These are phyloP conservation scores for Alitta virens DNA, from an alignment of 2,888 invertebrate genomes.

Conservation along the genomic window DNA sequence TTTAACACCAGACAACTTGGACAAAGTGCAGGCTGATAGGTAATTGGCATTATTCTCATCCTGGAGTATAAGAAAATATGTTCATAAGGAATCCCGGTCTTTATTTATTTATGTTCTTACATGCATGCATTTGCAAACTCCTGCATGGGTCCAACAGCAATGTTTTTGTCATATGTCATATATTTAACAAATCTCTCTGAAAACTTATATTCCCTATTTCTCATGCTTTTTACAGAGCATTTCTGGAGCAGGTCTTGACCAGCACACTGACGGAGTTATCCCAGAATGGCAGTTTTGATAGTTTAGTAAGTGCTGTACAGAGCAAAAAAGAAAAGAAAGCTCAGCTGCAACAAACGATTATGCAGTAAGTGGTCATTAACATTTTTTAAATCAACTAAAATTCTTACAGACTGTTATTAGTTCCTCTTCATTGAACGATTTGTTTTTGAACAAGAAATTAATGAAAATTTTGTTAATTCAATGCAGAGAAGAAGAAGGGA, in stretches of 20 bases:
- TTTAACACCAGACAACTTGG: slow-evolving; percentile 48
- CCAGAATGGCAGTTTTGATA: slow-evolving; percentile 44
- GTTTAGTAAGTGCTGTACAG: slow-evolving; percentile 44
- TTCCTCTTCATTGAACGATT: background rate
- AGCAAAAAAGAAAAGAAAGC: slow-evolving; percentile 48
- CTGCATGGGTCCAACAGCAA: too few species aligned
- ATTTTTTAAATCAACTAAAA: too few species aligned
- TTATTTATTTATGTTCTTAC: too few species aligned
- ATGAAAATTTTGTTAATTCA: background rate
- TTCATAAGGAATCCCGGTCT: too few species aligned
- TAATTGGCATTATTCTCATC: too few species aligned
- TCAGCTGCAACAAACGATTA: slow-evolving; percentile 49
- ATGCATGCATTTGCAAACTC: too few species aligned
- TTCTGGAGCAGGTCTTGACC: slow-evolving; percentile 48
- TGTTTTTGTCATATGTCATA: too few species aligned
- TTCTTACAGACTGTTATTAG: too few species aligned
- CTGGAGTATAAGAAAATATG: too few species aligned
- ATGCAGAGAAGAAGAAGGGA: slow-evolving; percentile 51
- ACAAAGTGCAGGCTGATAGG: slow-evolving; percentile 55
- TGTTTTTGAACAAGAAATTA: background rate
- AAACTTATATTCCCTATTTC: too few species aligned
- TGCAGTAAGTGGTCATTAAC: slow-evolving; percentile 50
- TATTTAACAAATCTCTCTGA: too few species aligned
- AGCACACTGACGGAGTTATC: slow-evolving; percentile 48
- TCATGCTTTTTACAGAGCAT: slow-evolving; percentile 41